Base-by-base conservation (phyloP, 2,888 invertebrate genomes). In the Yponomeuta malinellus region DNA sequence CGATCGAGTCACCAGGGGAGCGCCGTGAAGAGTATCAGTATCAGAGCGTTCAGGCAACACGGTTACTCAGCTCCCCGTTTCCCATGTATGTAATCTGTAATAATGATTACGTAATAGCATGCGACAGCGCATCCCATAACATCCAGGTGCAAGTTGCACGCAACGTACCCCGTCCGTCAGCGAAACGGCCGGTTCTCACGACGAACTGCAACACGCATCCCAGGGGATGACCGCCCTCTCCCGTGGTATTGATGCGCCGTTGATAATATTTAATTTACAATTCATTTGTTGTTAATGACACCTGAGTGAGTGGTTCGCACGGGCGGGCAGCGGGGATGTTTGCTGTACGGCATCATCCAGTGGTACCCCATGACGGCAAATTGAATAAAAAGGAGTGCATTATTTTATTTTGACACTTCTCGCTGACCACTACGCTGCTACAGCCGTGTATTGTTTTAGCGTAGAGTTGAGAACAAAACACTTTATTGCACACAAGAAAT, bases 81-180 rank as follows among this genome's bases (percentile, higher is more conserved):
- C 52, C 52, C 52, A 59, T 59, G 52, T 52, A 6, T 52, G 15
- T 59, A 15, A 59, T 59, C 15, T 59, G 15, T 15, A 59, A 12
- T 59, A 5, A 15, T 59, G 52, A 59, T 59, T 59, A 59, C 15
- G 15, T 59, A 59, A 59, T 59, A 59, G 52, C 15, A 15, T 59
- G 52, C 52, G 52, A 15, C 4, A 64, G 64, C 29, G 29, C 29
- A 64, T 64, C 64, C 29, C 64, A 64, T 31, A 1, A n/a, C 67
- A 15, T 2, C 67, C 67, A 67, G 67, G 67, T 67, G 67, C 43
- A 67, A 15, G 67, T 43, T n/a, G 67, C 67, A 67, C 33, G 67
- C 67, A 67, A 37, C 37, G 31, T n/a, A 31, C n/a, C 3, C 15
- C 15, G 15, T 37, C 67, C 12, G 8, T 43, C 43, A 37, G 15